Evolutionary conservation across 2,113 vertebrate species (phyloP).

Genomic region (Laticauda laticaudata): DNA sequence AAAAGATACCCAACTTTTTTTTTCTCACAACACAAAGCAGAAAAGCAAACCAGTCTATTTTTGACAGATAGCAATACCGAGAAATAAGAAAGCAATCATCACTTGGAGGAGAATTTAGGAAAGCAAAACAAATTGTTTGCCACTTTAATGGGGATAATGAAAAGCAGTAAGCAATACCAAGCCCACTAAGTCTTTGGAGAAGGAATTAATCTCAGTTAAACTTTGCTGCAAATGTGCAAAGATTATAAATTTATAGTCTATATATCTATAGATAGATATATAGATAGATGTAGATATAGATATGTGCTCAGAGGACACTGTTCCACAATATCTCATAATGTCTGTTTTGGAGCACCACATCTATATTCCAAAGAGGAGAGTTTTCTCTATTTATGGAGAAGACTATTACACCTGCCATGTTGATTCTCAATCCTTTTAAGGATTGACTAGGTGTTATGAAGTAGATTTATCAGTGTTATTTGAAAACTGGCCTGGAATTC

Average conservation of each 20-base stretch:
- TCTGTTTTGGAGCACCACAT: too few relatives aligned
- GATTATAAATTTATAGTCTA: not conserved
- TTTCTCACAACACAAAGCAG: not conserved
- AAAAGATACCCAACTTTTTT: not conserved
- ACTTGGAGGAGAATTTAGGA: not conserved
- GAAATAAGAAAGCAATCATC: not conserved
- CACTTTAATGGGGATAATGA: not conserved
- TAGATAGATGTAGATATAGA: too few relatives aligned
- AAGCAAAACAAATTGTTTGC: not conserved
- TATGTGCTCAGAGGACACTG: too few relatives aligned
- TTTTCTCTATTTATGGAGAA: too few relatives aligned
- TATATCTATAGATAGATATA: too few relatives aligned
- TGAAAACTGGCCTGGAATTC: not conserved
- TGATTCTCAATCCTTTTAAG: too few relatives aligned
- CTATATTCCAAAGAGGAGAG: too few relatives aligned
- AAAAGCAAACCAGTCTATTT: not conserved
- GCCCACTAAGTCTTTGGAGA: not conserved
- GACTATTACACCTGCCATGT: too few relatives aligned
- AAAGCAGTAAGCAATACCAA: not conserved
- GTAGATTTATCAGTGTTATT: not conserved
- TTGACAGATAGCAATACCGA: not conserved
- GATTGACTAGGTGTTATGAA: too few relatives aligned
- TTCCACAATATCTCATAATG: too few relatives aligned
- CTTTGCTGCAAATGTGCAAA: not conserved
- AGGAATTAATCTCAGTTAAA: not conserved